A percentile compares a stretch with the other conserved stretches of the same genome.
Conservation (phyloP, 2,888 invertebrate species). For the Heliconius erato region DNA sequence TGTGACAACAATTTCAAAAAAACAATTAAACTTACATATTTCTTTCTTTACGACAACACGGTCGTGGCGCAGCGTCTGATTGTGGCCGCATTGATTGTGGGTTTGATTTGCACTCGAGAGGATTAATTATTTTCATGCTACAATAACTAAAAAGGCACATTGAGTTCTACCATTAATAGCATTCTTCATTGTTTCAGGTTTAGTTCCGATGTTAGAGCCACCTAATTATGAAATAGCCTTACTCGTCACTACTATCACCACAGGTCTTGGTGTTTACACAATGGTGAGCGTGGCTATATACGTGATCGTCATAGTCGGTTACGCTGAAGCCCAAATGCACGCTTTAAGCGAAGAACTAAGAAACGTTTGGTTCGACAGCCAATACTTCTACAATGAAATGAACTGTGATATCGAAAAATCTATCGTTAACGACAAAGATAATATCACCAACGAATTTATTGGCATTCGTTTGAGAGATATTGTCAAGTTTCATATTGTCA, state of each 20-base stretch:
- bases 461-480: slow-evolving; percentile 58
- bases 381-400: slow-evolving; percentile 43
- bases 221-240: slow-evolving; percentile 68
- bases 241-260: slow-evolving; percentile 49
- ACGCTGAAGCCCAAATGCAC: slow-evolving; percentile 66
- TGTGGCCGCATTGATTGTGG: too few relatives aligned
- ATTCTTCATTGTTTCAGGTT: slow-evolving; percentile 56
- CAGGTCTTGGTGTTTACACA: slow-evolving; percentile 57
- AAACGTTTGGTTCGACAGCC: slow-evolving; percentile 63
- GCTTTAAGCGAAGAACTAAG: slow-evolving; percentile 64
- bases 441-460: slow-evolving; percentile 58
- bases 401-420: slow-evolving; percentile 27
- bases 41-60: too few relatives aligned
- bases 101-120: too few relatives aligned
- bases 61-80: too few relatives aligned
- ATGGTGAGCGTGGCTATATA: slow-evolving; percentile 62
- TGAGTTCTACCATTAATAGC: not conserved
- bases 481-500: slow-evolving; percentile 60
- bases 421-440: slow-evolving; percentile 36
- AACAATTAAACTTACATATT: too few relatives aligned
- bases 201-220: slow-evolving; percentile 65
- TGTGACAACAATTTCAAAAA: too few relatives aligned
- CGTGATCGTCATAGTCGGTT: slow-evolving; percentile 63
- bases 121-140: not conserved
- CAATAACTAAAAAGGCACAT: not conserved